phyloP scores from a whole-genome alignment of 1,140 invertebrate genomes.

The Conus betulinus region DNA sequence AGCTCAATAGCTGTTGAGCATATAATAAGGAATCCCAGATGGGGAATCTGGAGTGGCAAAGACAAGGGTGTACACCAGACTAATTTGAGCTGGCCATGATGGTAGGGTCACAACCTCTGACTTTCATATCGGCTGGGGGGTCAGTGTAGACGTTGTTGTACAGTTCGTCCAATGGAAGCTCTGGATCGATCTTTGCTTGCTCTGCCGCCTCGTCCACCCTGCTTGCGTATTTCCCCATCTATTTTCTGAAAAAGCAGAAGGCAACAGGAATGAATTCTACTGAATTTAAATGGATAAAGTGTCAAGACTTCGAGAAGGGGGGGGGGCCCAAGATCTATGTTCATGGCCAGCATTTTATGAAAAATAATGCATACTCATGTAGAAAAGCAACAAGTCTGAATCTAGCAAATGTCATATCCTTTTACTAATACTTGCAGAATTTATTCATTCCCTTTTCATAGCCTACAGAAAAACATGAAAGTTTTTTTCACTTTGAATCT shows the following conservation, averaged over 20 bases:
- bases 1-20: neutral
- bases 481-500: no score
- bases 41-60: neutral
- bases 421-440: no score
- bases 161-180: constrained; percentile 89
- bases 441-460: no score
- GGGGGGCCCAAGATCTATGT: no score
- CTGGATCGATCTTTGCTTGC: constrained; percentile 85
- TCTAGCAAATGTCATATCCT: no score
- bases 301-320: no score
- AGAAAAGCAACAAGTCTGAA: no score
- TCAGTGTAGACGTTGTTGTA: constrained; percentile 90
- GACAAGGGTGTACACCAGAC: neutral
- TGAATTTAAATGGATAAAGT: no score
- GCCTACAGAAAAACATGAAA: no score
- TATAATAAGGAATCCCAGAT: neutral
- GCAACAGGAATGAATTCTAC: no score
- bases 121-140: constrained; percentile 58
- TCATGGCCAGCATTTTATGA: no score
- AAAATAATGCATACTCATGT: no score
- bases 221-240: constrained; percentile 87
- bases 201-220: constrained; percentile 91
- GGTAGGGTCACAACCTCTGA: constrained; percentile 70
- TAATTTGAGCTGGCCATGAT: constrained; percentile 43
- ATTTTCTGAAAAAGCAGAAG: constrained; percentile 82